These are phyloP conservation scores for Menidia beryllina DNA, from an alignment of 2,113 vertebrate species.

Conservation along the genomic window DNA sequence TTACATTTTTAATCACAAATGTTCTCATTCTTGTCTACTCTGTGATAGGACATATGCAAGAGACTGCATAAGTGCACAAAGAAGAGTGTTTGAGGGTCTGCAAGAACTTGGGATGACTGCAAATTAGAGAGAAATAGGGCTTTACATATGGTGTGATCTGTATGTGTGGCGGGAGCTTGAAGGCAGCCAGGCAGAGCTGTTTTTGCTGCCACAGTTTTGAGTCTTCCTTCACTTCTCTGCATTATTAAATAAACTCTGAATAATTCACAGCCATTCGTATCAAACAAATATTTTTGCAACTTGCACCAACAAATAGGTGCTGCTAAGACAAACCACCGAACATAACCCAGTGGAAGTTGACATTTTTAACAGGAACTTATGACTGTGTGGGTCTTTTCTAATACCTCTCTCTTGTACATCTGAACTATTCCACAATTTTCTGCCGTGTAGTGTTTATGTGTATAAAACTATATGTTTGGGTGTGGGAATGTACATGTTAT, in stretches of 20 bases:
- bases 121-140: constrained; percentile 56
- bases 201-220: constrained; percentile 77
- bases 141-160: constrained; percentile 38
- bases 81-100: constrained; percentile 30
- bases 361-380: not conserved
- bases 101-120: constrained; percentile 7
- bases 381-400: constrained; percentile 12
- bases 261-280: constrained; percentile 86
- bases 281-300: constrained; percentile 86
- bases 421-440: not conserved
- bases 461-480: not conserved
- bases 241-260: constrained; percentile 91
- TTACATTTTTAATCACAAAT: not conserved
- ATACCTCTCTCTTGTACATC: not conserved
- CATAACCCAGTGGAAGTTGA: not conserved
- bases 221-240: constrained; percentile 84
- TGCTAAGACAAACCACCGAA: constrained; percentile 11
- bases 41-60: constrained; percentile 34
- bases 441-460: not conserved
- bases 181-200: constrained; percentile 74
- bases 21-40: constrained; percentile 51
- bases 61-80: constrained; percentile 20
- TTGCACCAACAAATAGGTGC: constrained; percentile 75
- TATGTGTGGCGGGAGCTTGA: constrained; percentile 49
- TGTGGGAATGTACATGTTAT: not conserved